Evolutionary conservation across 2,113 vertebrate species (phyloP).

Genomic region (Gambusia affinis): DNA sequence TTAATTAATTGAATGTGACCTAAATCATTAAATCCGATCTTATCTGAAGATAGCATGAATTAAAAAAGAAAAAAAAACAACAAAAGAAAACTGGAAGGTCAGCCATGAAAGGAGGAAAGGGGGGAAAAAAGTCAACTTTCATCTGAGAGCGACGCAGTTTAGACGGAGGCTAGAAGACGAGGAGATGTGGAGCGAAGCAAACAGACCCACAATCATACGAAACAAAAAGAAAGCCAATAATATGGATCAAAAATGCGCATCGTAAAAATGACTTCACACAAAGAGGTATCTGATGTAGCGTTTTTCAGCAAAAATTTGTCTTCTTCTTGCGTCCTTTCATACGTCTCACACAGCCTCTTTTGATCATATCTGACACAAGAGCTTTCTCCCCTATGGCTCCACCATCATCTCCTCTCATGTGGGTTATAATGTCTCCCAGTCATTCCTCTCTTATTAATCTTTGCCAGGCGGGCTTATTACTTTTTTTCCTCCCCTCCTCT

Average conservation of each 20-base stretch:
- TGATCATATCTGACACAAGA: conserved; percentile 52
- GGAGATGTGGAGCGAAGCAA: neutral
- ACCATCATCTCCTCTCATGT: conserved; percentile 9
- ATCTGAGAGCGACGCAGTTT: neutral
- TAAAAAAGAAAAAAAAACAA: neutral
- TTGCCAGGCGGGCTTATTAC: conserved; percentile 6
- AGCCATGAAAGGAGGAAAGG: neutral
- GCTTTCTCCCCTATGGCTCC: conserved; percentile 10
- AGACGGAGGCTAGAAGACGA: neutral
- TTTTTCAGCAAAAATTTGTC: neutral
- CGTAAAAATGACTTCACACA: too few relatives aligned
- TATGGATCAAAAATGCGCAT: too few relatives aligned
- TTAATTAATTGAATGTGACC: neutral
- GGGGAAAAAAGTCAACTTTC: neutral
- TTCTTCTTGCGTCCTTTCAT: conserved; percentile 17
- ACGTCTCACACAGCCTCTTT: conserved; percentile 27
- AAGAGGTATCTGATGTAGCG: too few relatives aligned
- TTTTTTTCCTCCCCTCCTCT: neutral
- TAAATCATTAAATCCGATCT: neutral
- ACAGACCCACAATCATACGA: neutral
- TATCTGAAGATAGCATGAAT: neutral
- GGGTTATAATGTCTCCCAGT: conserved; percentile 15
- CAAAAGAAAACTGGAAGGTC: neutral
- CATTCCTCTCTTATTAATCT: conserved; percentile 30
- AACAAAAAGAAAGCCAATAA: neutral